phyloP scores from a whole-genome alignment of 2,888 invertebrate species.

The Glaucopsyche alexis region DNA sequence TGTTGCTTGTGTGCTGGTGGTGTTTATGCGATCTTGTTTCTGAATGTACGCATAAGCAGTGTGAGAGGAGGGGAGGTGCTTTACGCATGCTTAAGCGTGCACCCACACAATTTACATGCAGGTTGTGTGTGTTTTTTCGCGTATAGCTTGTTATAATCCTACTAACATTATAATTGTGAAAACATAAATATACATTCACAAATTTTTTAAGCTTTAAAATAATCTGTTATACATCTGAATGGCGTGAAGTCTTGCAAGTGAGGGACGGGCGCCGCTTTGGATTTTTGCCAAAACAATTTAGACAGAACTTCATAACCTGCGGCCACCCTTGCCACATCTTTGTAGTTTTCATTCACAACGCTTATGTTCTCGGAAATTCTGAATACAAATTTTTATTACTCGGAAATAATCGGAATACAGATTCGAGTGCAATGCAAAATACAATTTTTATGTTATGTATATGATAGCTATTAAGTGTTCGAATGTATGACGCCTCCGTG shows the following conservation, averaged over 20 bases:
- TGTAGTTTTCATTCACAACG: conserved; percentile 29
- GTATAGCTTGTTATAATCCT: too few species aligned
- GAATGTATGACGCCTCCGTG: background rate
- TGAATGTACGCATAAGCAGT: too few species aligned
- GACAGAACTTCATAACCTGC: conserved; percentile 35
- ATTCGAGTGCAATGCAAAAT: background rate
- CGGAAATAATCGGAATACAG: conserved; percentile 41
- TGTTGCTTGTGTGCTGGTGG: too few species aligned
- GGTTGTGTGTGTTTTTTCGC: too few species aligned
- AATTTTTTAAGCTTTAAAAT: conserved; percentile 3
- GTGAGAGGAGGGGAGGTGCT: too few species aligned
- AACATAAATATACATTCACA: too few species aligned
- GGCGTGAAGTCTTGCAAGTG: conserved; percentile 18
- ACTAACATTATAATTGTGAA: too few species aligned
- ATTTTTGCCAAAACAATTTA: conserved; percentile 35
- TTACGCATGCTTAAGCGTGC: too few species aligned
- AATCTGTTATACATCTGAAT: background rate
- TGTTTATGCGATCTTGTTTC: too few species aligned
- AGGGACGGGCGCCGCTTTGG: conserved; percentile 33
- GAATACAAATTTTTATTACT: conserved; percentile 44
- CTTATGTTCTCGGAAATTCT: conserved; percentile 31
- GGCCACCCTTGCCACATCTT: conserved; percentile 28
- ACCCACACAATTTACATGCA: too few species aligned
- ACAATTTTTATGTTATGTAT: too few species aligned
- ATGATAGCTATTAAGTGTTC: background rate